Evolutionary conservation across 2,113 vertebrate genomes (phyloP).

Genomic region (Spilogale gracilis): DNA sequence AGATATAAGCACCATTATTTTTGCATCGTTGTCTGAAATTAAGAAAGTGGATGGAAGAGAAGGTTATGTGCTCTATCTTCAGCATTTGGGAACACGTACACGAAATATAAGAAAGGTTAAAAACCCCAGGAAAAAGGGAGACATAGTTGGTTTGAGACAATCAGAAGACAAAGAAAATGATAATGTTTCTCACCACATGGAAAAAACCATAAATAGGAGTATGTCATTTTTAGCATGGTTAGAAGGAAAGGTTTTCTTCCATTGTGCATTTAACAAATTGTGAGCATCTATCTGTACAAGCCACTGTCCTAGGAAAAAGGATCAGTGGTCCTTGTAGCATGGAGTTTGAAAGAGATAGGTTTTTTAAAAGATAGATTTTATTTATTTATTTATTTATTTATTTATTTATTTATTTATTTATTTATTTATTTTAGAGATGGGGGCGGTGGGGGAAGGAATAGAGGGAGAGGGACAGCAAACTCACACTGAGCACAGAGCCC

Average conservation of each 20-base stretch:
- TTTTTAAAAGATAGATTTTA: neutral
- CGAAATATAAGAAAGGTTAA: neutral
- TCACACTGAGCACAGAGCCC: neutral
- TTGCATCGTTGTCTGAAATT: conserved; percentile 59
- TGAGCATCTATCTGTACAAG: neutral
- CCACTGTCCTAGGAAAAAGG: neutral
- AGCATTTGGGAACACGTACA: conserved; percentile 54
- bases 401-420: neutral
- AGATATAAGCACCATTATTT: conserved; percentile 70
- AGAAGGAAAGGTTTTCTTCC: neutral
- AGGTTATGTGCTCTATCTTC: neutral
- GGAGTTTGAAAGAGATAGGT: neutral
- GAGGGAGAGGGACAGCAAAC: neutral
- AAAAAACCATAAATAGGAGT: neutral
- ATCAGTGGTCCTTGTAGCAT: neutral
- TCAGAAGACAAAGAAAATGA: conserved; percentile 1
- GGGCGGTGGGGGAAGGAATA: neutral
- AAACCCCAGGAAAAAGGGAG: neutral
- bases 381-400: neutral
- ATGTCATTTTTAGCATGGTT: neutral
- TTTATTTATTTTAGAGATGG: neutral
- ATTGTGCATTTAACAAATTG: conserved; percentile 18
- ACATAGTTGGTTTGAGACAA: neutral
- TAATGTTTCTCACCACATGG: neutral
- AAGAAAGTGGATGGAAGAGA: conserved; percentile 50